A percentile compares a stretch with the other conserved stretches of the same genome.
These are phyloP conservation scores for Dermochelys coriacea DNA, from an alignment of 2,797 vertebrate species.

Conservation along the genomic window DNA sequence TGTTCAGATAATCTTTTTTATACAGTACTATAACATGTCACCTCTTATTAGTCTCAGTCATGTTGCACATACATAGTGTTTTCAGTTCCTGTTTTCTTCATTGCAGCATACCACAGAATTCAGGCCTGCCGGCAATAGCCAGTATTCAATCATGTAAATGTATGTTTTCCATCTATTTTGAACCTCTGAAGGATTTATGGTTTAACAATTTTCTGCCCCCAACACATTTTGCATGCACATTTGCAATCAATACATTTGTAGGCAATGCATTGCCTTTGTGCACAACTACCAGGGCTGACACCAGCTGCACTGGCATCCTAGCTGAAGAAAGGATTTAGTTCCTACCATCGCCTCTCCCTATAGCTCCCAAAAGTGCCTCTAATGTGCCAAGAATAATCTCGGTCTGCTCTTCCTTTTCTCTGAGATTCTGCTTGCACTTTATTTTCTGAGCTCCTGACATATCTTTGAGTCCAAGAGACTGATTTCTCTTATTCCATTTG, in stretches of 20 bases:
- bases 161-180: background rate
- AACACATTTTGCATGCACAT: background rate
- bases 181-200: background rate
- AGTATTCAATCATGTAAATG: background rate
- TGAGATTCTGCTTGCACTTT: background rate
- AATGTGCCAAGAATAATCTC: slow-evolving; percentile 28
- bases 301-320: background rate
- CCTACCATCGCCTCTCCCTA: background rate
- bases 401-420: background rate
- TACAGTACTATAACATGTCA: background rate
- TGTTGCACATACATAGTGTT: slow-evolving; percentile 16
- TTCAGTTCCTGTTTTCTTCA: slow-evolving; percentile 28
- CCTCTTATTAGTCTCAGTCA: slow-evolving; percentile 32
- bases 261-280: fast-evolving
- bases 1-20: slow-evolving; percentile 14
- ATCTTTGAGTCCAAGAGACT: background rate
- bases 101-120: slow-evolving; percentile 5
- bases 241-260: background rate
- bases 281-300: background rate
- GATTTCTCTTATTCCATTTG: slow-evolving; percentile 41
- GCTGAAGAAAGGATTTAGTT: slow-evolving; percentile 4
- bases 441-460: background rate
- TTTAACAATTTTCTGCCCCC: background rate
- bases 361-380: background rate
- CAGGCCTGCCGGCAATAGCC: background rate